Conservation (phyloP, 2,888 invertebrate genomes). For the Hypena proboscidalis region DNA sequence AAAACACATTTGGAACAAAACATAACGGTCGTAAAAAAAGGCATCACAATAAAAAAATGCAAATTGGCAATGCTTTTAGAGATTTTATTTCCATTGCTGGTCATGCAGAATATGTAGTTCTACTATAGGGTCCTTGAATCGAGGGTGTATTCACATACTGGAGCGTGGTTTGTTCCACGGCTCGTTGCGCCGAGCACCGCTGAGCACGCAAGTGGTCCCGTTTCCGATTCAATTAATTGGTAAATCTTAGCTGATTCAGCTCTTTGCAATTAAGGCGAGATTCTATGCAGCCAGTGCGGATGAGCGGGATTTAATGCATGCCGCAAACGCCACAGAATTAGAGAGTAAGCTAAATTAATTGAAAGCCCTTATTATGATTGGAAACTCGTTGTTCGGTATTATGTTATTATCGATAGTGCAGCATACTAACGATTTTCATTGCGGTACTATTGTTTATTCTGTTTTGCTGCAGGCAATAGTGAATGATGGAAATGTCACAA, state of each 20-base stretch:
- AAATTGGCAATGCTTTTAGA: slow-evolving; percentile 28
- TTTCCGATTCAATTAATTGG: slow-evolving; percentile 79
- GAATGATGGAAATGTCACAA: not conserved
- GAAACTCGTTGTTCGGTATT: slow-evolving; percentile 15
- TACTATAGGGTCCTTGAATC: slow-evolving; percentile 20
- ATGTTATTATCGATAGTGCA: slow-evolving; percentile 6
- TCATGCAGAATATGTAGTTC: slow-evolving; percentile 2
- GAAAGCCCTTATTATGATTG: slow-evolving; percentile 38
- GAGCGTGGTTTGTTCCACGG: slow-evolving; percentile 10
- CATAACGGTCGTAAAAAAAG: slow-evolving; percentile 17
- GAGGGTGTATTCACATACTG: slow-evolving; percentile 20
- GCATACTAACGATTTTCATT: slow-evolving; percentile 1
- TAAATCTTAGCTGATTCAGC: slow-evolving; percentile 81
- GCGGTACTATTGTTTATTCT: not conserved
- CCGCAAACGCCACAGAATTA: slow-evolving; percentile 41
- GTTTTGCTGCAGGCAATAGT: not conserved
- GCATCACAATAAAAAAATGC: slow-evolving; percentile 24
- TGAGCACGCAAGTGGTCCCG: slow-evolving; percentile 74
- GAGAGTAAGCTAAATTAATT: slow-evolving; percentile 47
- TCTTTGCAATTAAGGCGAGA: slow-evolving; percentile 74
- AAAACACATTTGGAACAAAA: slow-evolving; percentile 26
- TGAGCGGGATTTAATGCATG: slow-evolving; percentile 63
- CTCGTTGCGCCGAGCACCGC: slow-evolving; percentile 45
- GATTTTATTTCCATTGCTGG: slow-evolving; percentile 34
- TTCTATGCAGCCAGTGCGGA: slow-evolving; percentile 63